Percentiles rank a stretch among this genome's conserved stretches.
These are phyloP conservation scores for Xenus cinereus DNA, from an alignment of 2,113 vertebrate genomes.

Conservation along the genomic window DNA sequence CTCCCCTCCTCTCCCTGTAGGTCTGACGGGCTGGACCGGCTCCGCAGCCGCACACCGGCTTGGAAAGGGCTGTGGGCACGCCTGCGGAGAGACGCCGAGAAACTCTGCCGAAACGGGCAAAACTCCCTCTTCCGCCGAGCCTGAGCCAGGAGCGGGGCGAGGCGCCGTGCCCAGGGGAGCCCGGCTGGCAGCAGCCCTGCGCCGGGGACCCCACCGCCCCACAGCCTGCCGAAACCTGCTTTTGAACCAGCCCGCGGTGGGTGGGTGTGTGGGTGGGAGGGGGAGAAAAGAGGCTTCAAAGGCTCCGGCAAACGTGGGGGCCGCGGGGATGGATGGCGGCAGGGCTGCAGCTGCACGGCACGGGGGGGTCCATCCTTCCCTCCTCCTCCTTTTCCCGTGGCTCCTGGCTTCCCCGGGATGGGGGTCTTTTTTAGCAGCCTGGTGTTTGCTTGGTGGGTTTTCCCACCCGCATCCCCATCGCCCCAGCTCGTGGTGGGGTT, in stretches of 20 bases:
- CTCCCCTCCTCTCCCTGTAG: not conserved
- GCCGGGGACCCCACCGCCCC: not conserved
- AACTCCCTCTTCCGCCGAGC: not conserved
- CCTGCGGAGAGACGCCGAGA: conserved; percentile 3
- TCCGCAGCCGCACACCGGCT: not conserved
- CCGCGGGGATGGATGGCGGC: not conserved
- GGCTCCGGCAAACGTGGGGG: rapidly evolving
- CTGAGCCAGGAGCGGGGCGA: not conserved
- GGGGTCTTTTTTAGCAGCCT: not conserved
- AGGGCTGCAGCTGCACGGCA: not conserved
- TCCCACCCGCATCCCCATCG: not conserved
- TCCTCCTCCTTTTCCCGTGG: no score
- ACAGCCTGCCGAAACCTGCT: not conserved
- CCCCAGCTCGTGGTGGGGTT: not conserved
- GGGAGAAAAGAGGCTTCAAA: not conserved
- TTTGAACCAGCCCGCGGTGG: not conserved
- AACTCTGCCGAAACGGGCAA: conserved; percentile 19
- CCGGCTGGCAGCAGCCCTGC: not conserved
- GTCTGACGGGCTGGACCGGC: conserved; percentile 53
- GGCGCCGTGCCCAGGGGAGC: not conserved
- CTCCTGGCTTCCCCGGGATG: not conserved
- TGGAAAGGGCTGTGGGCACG: not conserved
- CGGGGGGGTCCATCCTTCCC: not conserved
- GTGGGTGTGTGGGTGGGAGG: not conserved
- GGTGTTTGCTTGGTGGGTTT: not conserved